Conservation (phyloP, 1,140 invertebrate genomes). For the Drosophila kanapiae region DNA sequence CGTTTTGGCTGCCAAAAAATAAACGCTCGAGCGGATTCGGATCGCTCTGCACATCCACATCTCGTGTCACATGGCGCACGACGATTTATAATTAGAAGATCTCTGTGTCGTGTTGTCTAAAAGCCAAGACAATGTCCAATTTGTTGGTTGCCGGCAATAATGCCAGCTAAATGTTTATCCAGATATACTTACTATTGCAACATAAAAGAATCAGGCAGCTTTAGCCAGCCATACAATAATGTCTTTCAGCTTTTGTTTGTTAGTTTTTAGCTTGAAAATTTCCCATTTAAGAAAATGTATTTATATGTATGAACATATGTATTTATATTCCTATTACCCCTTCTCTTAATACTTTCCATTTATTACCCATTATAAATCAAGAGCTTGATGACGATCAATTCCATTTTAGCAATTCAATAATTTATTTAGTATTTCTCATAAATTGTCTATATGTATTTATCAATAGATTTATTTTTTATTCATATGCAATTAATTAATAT, state of each 20-base stretch:
- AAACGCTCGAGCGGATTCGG: conserved; percentile 44
- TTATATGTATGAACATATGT: no score
- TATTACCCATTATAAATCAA: neutral
- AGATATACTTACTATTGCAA: neutral
- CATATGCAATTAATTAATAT: conserved; percentile 78
- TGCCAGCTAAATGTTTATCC: conserved; percentile 12
- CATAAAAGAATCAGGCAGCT: neutral
- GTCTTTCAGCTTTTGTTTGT: neutral
- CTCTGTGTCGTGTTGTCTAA: conserved; percentile 18
- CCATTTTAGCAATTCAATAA: conserved; percentile 80
- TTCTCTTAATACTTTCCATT: neutral
- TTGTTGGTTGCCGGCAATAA: conserved; percentile 30
- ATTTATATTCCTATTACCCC: no score
- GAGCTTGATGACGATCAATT: neutral
- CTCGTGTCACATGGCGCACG: conserved; percentile 76
- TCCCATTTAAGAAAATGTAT: neutral
- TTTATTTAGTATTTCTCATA: conserved; percentile 82
- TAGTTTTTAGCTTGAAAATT: neutral
- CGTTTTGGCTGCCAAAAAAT: conserved; percentile 31
- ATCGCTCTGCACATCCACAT: conserved; percentile 44
- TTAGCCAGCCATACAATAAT: neutral
- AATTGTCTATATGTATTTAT: conserved; percentile 75
- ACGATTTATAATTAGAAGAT: conserved; percentile 78
- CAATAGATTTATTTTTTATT: conserved; percentile 52
- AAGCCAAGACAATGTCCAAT: conserved; percentile 44